Conservation (phyloP, 2,797 vertebrate genomes). For the Poecile montanus region DNA sequence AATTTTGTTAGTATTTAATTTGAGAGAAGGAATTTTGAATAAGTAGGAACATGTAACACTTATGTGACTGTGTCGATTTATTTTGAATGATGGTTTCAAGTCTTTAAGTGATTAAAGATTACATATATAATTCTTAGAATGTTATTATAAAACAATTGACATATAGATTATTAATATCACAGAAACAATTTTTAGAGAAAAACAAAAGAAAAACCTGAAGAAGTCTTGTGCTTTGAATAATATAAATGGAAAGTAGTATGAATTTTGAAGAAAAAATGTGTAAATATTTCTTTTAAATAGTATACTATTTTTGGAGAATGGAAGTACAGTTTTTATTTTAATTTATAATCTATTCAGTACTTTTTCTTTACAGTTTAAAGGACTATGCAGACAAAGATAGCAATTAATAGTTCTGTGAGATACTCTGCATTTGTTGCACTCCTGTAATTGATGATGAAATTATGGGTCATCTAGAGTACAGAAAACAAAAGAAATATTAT, state of each 20-base stretch:
- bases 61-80: neutral
- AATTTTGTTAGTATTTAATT: neutral
- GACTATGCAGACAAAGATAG: neutral
- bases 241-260: neutral
- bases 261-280: neutral
- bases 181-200: neutral
- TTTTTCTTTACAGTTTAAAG: neutral
- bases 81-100: neutral
- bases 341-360: neutral
- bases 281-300: neutral
- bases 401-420: neutral
- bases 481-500: neutral
- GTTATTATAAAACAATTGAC: neutral
- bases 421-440: neutral
- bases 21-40: neutral
- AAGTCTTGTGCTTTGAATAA: neutral
- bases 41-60: neutral
- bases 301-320: neutral
- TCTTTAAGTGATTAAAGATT: neutral
- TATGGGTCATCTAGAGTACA: neutral
- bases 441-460: neutral
- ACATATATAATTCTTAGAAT: neutral
- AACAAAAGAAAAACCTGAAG: neutral
- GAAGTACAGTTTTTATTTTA: accelerated
- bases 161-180: neutral